Conservation (phyloP, 2,888 invertebrate genomes). For the Parascotia fuliginaria region DNA sequence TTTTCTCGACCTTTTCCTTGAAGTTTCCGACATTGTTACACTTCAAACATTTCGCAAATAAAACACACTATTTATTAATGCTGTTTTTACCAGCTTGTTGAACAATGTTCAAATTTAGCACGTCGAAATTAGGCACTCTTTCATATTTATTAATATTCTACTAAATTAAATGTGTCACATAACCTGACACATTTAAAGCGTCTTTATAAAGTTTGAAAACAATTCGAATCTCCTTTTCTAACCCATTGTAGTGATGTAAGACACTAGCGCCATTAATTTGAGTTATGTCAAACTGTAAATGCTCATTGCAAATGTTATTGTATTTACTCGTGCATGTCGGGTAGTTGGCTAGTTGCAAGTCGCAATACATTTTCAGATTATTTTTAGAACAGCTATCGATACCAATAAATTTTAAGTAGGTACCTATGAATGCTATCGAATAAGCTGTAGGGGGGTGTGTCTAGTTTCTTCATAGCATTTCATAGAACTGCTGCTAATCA, state of each 20-base stretch:
- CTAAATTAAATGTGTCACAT: background rate
- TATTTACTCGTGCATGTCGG: background rate
- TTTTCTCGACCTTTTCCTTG: slow-evolving; percentile 49
- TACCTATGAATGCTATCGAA: no score
- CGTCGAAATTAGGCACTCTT: background rate
- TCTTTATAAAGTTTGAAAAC: background rate
- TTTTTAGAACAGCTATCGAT: no score
- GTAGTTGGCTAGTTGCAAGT: background rate
- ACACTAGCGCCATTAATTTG: slow-evolving; percentile 19
- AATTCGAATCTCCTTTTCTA: slow-evolving; percentile 14
- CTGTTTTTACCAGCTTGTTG: no score
- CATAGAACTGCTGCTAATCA: no score
- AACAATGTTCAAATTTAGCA: slow-evolving; percentile 18
- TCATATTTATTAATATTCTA: background rate
- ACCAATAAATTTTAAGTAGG: no score
- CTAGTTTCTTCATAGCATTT: no score
- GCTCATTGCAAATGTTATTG: background rate
- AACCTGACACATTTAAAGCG: background rate
- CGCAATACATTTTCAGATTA: no score
- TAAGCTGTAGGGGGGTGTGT: no score
- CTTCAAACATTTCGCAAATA: slow-evolving; percentile 5
- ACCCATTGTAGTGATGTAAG: background rate
- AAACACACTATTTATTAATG: background rate
- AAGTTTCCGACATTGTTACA: slow-evolving; percentile 23
- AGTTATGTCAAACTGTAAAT: no score